Conservation (phyloP, 1,140 invertebrate genomes). For the Patella vulgata region DNA sequence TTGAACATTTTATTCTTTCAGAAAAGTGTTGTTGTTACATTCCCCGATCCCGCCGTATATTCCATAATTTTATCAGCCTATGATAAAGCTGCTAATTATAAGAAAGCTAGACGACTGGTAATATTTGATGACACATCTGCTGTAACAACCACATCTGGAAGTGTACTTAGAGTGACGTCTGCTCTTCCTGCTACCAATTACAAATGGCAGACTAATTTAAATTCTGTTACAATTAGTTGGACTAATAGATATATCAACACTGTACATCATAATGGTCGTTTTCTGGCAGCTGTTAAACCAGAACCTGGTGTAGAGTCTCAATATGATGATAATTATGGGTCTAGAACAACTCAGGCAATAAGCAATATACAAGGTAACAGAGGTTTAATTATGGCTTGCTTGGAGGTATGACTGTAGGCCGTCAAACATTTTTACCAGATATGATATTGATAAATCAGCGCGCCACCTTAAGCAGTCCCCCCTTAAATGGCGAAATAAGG, state of each 20-base stretch:
- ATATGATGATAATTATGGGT: slow-evolving; percentile 37
- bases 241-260: slow-evolving; percentile 27
- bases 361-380: slow-evolving; percentile 32
- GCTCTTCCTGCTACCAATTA: slow-evolving; percentile 16
- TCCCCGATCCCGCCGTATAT: slow-evolving; percentile 28
- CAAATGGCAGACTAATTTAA: slow-evolving; percentile 20
- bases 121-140: slow-evolving; percentile 26
- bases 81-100: slow-evolving; percentile 37
- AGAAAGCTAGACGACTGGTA: slow-evolving; percentile 26
- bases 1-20: no score
- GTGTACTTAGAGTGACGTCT: slow-evolving; percentile 18
- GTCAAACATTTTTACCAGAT: no score
- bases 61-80: slow-evolving; percentile 25
- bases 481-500: no score
- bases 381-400: no score
- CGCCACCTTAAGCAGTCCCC: no score
- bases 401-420: no score
- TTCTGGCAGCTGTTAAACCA: slow-evolving; percentile 23
- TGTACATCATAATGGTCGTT: slow-evolving; percentile 21
- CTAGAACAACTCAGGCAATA: slow-evolving; percentile 14
- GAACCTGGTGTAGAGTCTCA: slow-evolving; percentile 3
- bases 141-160: slow-evolving; percentile 2
- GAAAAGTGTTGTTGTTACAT: slow-evolving; percentile 7
- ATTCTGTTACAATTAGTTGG: slow-evolving; percentile 21
- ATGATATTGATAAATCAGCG: no score